Conservation (phyloP, 2,113 vertebrate genomes). For the Amblyornis subalaris region DNA sequence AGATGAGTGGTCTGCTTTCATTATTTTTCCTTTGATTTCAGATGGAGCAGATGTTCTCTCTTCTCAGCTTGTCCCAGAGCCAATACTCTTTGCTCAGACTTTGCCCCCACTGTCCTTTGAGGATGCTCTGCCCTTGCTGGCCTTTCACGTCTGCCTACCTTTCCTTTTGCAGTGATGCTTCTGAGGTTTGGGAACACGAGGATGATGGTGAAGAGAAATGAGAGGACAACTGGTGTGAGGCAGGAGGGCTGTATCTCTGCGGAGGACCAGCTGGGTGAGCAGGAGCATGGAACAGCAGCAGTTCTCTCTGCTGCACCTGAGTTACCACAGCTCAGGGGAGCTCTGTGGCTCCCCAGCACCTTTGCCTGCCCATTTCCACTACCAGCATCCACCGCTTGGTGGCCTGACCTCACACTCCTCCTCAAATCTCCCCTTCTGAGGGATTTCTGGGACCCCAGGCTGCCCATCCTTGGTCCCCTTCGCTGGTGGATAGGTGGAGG, state of each 20-base stretch:
- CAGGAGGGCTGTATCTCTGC: not conserved
- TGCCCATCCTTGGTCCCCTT: not conserved
- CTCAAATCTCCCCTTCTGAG: not conserved
- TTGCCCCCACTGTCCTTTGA: not conserved
- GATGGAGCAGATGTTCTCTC: not conserved
- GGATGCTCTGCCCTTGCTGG: not conserved
- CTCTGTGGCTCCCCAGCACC: rapidly evolving
- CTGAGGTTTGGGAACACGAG: not conserved
- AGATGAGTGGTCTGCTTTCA: not conserved
- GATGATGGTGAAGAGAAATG: rapidly evolving
- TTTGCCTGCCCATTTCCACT: not conserved
- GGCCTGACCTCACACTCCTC: not conserved
- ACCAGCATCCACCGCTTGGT: rapidly evolving
- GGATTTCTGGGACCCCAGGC: not conserved
- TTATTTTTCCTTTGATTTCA: not conserved
- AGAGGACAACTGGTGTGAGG: not conserved
- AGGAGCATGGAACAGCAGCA: not conserved
- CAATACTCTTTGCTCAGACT: rapidly evolving
- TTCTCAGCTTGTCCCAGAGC: not conserved
- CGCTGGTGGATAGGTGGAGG: rapidly evolving
- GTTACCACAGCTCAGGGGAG: not conserved
- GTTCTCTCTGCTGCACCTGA: not conserved
- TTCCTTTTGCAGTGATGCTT: not conserved
- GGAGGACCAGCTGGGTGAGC: not conserved
- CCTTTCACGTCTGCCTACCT: not conserved